These are phyloP conservation scores for Selenia dentaria DNA, from an alignment of 2,888 invertebrate genomes.

Conservation along the genomic window DNA sequence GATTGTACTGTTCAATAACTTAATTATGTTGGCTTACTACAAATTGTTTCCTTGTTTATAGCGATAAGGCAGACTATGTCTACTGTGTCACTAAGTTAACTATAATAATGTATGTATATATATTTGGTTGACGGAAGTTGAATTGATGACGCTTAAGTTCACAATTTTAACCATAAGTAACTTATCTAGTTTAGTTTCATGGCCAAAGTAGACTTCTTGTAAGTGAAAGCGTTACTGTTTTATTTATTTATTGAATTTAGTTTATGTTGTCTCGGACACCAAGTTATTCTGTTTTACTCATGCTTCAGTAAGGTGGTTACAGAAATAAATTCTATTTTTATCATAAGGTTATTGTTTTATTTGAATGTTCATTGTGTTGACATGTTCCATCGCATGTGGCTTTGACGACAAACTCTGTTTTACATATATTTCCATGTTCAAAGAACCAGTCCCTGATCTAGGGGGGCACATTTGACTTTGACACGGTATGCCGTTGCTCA, in stretches of 20 bases:
- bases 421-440: too few relatives aligned
- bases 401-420: too few relatives aligned
- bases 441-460: too few relatives aligned
- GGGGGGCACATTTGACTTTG: too few relatives aligned
- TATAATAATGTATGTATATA: not conserved
- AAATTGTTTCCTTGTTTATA: too few relatives aligned
- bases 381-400: too few relatives aligned
- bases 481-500: too few relatives aligned
- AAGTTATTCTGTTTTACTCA: conserved; percentile 1
- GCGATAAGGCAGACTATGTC: too few relatives aligned
- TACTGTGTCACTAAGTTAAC: too few relatives aligned
- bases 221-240: conserved; percentile 6
- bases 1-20: too few relatives aligned
- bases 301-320: conserved; percentile 8
- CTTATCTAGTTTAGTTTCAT: conserved; percentile 8
- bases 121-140: not conserved
- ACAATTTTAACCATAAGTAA: not conserved
- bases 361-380: not conserved
- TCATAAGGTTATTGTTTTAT: not conserved
- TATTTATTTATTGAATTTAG: not conserved
- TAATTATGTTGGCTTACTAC: too few relatives aligned
- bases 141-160: not conserved
- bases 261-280: conserved; percentile 11
- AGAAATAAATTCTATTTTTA: conserved; percentile 12
- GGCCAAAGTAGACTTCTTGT: conserved; percentile 20